Conservation (phyloP, 2,888 invertebrate species). For the Cacoxenus indagator region DNA sequence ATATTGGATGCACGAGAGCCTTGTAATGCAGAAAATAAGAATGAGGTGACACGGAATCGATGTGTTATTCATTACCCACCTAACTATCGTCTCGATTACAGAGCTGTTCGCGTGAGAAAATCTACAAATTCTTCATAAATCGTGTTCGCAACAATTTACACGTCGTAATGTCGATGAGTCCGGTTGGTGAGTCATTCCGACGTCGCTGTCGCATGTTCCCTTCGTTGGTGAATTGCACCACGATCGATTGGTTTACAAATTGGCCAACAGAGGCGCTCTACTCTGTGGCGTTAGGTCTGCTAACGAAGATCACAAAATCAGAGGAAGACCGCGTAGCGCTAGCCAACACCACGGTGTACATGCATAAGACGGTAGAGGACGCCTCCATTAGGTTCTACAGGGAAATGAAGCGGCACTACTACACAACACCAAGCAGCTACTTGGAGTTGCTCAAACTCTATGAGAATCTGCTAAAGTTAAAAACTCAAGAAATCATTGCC, state of each 20-base stretch:
- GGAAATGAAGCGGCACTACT: constrained; percentile 88
- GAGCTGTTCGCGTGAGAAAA: constrained; percentile 80
- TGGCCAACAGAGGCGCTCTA: constrained; percentile 91
- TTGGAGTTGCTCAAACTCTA: constrained; percentile 88
- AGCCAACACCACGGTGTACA: constrained; percentile 78
- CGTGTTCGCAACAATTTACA: constrained; percentile 87
- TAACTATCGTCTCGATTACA: constrained; percentile 25
- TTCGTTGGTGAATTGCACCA: constrained; percentile 92
- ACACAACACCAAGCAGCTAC: constrained; percentile 93
- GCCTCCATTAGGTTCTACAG: constrained; percentile 83
- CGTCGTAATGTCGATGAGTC: constrained; percentile 91
- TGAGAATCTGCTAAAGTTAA: constrained; percentile 78
- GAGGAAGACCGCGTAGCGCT: constrained; percentile 72
- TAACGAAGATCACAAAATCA: constrained; percentile 75
- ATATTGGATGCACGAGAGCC: constrained; percentile 81
- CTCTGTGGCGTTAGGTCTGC: constrained; percentile 83
- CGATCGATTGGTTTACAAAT: constrained; percentile 94
- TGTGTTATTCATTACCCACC: not conserved
- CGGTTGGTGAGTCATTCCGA: constrained; percentile 89
- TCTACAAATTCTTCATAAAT: constrained; percentile 88
- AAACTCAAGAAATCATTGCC: constrained; percentile 77
- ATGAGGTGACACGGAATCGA: constrained; percentile 31
- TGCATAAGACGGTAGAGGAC: constrained; percentile 85
- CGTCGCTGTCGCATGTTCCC: constrained; percentile 94
- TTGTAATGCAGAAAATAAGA: constrained; percentile 73